These are phyloP conservation scores for Labeo calbasu DNA, from an alignment of 2,797 vertebrate genomes.

Conservation along the genomic window DNA sequence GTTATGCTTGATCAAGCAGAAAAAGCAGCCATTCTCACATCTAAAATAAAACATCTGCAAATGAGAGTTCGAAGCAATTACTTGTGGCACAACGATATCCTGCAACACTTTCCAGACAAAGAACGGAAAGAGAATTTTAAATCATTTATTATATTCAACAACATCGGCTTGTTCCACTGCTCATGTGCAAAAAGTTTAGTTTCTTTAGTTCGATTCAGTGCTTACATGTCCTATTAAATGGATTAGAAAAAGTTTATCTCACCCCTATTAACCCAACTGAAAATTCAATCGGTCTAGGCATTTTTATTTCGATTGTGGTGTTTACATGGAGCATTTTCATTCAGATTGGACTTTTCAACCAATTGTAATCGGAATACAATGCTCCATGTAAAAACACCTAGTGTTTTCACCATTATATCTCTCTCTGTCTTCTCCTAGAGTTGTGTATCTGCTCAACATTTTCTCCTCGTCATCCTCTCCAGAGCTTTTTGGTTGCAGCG, in stretches of 20 bases:
- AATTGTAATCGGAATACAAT: too few relatives aligned
- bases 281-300: not conserved
- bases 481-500: constrained; percentile 60
- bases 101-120: not conserved
- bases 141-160: not conserved
- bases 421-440: not conserved
- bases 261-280: not conserved
- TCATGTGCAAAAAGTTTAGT: too few relatives aligned
- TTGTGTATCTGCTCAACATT: not conserved
- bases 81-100: not conserved
- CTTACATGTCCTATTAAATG: not conserved
- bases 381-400: not conserved
- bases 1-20: not conserved
- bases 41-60: not conserved
- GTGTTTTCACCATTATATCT: not conserved
- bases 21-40: not conserved
- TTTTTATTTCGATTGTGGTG: too few relatives aligned
- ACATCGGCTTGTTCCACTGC: too few relatives aligned
- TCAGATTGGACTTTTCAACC: too few relatives aligned
- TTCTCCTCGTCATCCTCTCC: constrained; percentile 38
- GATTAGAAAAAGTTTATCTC: not conserved
- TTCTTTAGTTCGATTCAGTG: not conserved
- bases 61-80: not conserved
- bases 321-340: too few relatives aligned
- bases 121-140: too few relatives aligned